Base-by-base conservation (phyloP, 2,797 vertebrate genomes). In the Hemitrygon akajei region DNA sequence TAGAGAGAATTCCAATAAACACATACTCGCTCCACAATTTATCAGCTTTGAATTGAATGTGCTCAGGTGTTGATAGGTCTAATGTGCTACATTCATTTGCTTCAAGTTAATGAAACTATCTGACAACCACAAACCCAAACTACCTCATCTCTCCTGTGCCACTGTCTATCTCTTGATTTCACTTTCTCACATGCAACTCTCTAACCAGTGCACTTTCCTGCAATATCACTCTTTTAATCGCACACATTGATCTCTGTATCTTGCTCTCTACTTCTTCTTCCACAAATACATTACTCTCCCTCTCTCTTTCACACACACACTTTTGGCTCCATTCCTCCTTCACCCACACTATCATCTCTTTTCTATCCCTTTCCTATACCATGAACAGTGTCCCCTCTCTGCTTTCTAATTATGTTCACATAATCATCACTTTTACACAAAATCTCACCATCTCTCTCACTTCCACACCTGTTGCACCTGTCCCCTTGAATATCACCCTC, bases 51-150 rank as follows among this genome's bases (percentile, higher is more conserved):
- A 92, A 92, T 75, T 92, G 91, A 92, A 75, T 91, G 89, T 37
- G 66, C 89, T 71, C 89, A 92, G 69, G 71, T 92, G 91, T 92
- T 92, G 91, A 75, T 75, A 47, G 69, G 69, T 34, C 37, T 92
- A 92, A 92, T 75, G 34, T 75, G 91, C 40, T 92, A 69, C 91
- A 92, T 75, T 92, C 71, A 92, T 91, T 91, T 91, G 89, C 89
- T 91, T 91, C 89, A 91, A 91, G 89, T 71, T 66, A 91, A 92
- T 73, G 89, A 92, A 92, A 71, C 89, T 92, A 73, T 47, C 89
- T 40, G 89, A 71, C 89, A 91, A 91, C 34, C 89, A 73, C 89
- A 92, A 92, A 56, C 69, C 37, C 40, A 92, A 75, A 92, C 73
- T 75, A 47, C 71, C 91, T 73, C 69, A 56, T 75, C 71, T 92